phyloP scores from a whole-genome alignment of 2,113 vertebrate species.

The Steatornis caripensis region DNA sequence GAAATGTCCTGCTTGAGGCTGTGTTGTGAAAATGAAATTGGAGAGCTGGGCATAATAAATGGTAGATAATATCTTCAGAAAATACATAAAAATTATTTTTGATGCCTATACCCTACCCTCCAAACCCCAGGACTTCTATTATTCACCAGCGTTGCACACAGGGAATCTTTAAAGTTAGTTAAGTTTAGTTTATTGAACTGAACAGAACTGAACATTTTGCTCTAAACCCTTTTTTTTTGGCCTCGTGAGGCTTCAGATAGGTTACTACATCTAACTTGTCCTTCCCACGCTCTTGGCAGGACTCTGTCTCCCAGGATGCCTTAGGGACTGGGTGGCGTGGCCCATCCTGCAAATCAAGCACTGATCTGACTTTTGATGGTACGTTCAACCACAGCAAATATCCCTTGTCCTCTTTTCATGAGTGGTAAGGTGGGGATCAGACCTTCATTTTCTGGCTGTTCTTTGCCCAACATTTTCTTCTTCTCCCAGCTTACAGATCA shows the following conservation, averaged over 20 bases:
- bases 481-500: neutral
- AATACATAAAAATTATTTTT: neutral
- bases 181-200: neutral
- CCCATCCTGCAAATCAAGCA: neutral
- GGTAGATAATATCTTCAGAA: neutral
- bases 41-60: neutral
- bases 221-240: neutral
- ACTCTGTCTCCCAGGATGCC: neutral
- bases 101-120: neutral
- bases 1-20: neutral
- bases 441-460: neutral
- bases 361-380: neutral
- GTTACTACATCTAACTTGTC: neutral
- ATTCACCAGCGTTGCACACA: neutral
- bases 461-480: neutral
- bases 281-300: neutral
- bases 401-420: neutral
- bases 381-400: neutral
- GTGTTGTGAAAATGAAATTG: neutral
- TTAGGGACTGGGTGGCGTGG: neutral
- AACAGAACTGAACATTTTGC: neutral
- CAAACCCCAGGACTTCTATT: neutral
- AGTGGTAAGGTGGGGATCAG: neutral
- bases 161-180: neutral
- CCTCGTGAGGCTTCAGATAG: neutral